Conservation (phyloP, 2,888 invertebrate species). For the Leucophenga maculata region DNA sequence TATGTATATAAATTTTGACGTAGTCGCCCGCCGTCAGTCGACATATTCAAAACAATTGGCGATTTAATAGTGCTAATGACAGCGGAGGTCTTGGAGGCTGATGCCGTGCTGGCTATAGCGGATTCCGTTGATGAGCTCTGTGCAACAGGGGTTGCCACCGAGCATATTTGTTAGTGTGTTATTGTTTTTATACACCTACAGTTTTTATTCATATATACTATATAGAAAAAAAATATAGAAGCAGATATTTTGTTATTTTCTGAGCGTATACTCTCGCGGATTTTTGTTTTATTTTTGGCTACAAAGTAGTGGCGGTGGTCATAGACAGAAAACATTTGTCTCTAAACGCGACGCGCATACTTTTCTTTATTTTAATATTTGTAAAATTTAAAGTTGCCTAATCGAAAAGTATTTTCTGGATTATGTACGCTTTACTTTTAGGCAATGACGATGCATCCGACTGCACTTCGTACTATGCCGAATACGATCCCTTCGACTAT, state of each 20-base stretch:
- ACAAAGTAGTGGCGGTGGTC: not conserved
- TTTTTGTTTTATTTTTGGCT: conserved; percentile 20
- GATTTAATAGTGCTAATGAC: conserved; percentile 17
- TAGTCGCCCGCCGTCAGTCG: not conserved
- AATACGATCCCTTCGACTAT: conserved; percentile 86
- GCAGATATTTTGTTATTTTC: conserved; percentile 3
- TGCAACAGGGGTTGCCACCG: not conserved
- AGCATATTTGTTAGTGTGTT: conserved; percentile 5
- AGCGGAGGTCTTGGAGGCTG: not conserved
- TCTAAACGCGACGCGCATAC: conserved; percentile 25
- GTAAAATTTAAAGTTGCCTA: not conserved
- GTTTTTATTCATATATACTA: not conserved
- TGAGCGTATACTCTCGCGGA: not conserved
- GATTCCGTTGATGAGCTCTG: not conserved
- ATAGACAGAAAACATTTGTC: not conserved
- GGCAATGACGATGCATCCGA: conserved; percentile 76
- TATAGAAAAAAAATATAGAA: not conserved
- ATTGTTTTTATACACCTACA: not conserved
- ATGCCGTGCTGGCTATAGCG: not conserved
- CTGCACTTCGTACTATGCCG: conserved; percentile 80
- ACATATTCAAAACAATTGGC: conserved; percentile 7
- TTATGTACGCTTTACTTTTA: conserved; percentile 69
- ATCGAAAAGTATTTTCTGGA: conserved; percentile 30
- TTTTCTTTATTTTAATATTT: conserved; percentile 12
- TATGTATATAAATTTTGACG: too few relatives aligned